Evolutionary conservation across 2,797 vertebrate species (phyloP).

Genomic region (Tragelaphus eurycerus): DNA sequence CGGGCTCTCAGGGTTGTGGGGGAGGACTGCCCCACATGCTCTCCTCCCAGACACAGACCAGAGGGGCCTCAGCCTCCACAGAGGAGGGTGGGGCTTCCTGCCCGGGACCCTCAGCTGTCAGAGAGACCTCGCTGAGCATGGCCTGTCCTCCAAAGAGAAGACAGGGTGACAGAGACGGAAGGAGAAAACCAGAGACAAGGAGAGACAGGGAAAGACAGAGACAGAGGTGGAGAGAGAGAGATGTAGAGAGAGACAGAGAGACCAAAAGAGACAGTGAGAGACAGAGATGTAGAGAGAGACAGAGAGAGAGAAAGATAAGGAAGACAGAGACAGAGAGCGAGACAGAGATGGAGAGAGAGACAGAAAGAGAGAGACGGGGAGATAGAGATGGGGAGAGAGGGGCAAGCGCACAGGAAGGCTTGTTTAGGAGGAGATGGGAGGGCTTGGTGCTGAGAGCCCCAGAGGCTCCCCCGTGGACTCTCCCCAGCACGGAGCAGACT

Average conservation of each 20-base stretch:
- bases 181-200: neutral
- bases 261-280: no score
- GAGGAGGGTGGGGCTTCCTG: neutral
- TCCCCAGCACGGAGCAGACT: neutral
- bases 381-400: neutral
- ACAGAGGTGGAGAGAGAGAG: neutral
- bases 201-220: neutral
- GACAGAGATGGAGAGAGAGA: neutral
- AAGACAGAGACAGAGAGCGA: no score
- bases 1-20: neutral
- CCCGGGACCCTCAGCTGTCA: neutral
- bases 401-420: neutral
- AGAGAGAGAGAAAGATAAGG: no score
- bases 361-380: no score
- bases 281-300: neutral
- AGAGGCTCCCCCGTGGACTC: no score
- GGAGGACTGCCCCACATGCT: neutral
- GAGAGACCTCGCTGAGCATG: neutral
- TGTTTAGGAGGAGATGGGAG: fast-evolving
- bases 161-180: neutral
- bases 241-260: neutral
- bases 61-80: neutral
- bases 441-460: neutral
- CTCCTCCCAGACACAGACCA: neutral
- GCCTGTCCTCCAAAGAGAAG: neutral